phyloP scores from a whole-genome alignment of 1,140 invertebrate species.

The Sycophila sp. region DNA sequence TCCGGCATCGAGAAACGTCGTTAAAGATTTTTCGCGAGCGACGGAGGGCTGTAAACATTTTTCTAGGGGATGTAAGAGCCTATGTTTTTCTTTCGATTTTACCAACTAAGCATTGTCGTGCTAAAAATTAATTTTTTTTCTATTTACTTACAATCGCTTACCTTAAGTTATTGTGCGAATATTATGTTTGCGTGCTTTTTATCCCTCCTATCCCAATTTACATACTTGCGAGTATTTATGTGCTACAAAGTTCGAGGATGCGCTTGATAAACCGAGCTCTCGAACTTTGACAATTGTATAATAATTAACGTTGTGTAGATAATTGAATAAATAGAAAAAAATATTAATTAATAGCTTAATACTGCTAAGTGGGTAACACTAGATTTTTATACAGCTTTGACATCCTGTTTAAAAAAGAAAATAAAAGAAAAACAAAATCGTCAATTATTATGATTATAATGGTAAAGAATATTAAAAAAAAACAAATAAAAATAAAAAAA shows the following conservation, averaged over 20 bases:
- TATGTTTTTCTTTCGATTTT: constrained; percentile 22
- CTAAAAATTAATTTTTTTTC: constrained; percentile 39
- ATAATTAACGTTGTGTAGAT: constrained; percentile 33
- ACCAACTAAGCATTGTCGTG: constrained; percentile 31
- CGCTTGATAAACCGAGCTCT: background rate
- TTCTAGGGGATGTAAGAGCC: constrained; percentile 25
- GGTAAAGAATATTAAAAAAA: constrained; percentile 39
- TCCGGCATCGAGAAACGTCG: background rate
- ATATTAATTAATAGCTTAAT: constrained; percentile 52
- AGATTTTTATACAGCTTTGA: constrained; percentile 37
- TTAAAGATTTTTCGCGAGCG: background rate
- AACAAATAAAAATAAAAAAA: constrained; percentile 28
- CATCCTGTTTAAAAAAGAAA: constrained; percentile 37
- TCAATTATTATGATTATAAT: constrained; percentile 64
- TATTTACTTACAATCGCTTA: background rate
- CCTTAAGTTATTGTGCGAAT: constrained; percentile 30
- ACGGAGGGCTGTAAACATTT: constrained; percentile 17
- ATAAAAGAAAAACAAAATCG: constrained; percentile 53
- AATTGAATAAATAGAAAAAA: constrained; percentile 39
- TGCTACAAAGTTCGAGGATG: background rate
- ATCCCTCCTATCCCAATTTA: background rate
- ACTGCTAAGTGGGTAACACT: constrained; percentile 43
- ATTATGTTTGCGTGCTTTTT: constrained; percentile 8
- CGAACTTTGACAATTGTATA: constrained; percentile 6
- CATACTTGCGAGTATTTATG: constrained; percentile 23